Evolutionary conservation across 2,797 vertebrate species (phyloP), one percentile per base, ranked within the genome.

Genomic region (Lacerta bilineata): DNA sequence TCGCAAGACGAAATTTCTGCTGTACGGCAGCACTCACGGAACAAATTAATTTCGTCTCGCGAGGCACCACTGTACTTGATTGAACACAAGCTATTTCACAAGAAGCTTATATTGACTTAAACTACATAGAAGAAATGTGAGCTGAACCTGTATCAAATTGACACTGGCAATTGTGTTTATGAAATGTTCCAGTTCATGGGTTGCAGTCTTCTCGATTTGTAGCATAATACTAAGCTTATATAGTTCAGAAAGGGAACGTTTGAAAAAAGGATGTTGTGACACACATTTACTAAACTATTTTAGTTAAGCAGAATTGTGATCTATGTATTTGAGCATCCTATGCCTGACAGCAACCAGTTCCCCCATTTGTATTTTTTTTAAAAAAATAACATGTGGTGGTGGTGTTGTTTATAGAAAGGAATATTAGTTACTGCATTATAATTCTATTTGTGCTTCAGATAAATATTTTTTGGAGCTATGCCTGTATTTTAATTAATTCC

Each of bases 371-470:
- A 43, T 91, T 27, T 84, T 27, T 84, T 92, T 46, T 7, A 64
- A 64, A 64, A 64, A 64, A 64, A 64, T 23, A 18, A 64, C 61
- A 1, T 4, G 11, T 46, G 61, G 64, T 82, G 61, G 85, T 86
- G 61, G 89, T 90, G 18, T n/a, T 76, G 7, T 46, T 92, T 83
- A 74, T n/a, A 82, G 79, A 90, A 81, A 92, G 36, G 33, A 85
- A 25, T 43, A 10, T 69, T 93, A 92, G 86, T 90, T 92, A 91
- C 86, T 76, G n/a, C 71, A 74, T 91, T 94, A 91, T 92, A 92
- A 93, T 95, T 94, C 85, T 75, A 36, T 91, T 93, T 87, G 83
- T 39, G 86, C 89, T 87, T 86, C 83, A 92, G 81, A 92, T 91
- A 90, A 87, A 74, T 0, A 3, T 43, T 80, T 80, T 27, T 81